phyloP scores from a whole-genome alignment of 2,797 vertebrate species.

The Scolopax rusticola region DNA sequence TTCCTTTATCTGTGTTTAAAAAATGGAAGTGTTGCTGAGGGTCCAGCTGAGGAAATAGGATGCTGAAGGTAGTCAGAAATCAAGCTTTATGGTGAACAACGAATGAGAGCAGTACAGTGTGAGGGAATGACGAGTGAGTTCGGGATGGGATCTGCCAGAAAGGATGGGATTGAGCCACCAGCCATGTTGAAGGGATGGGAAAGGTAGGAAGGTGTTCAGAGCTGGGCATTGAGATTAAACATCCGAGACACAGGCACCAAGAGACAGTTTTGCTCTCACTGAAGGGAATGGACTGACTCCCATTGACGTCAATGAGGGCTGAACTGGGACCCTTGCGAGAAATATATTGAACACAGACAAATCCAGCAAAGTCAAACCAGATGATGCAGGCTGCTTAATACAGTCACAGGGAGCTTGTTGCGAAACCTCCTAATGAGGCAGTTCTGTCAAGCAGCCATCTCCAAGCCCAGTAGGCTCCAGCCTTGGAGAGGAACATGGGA shows the following conservation, averaged over 20 bases:
- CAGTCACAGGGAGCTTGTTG: conserved; percentile 67
- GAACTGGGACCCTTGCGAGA: conserved; percentile 69
- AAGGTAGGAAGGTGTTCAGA: conserved; percentile 35
- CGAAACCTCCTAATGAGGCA: conserved; percentile 51
- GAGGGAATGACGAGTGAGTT: neutral
- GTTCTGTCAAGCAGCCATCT: conserved; percentile 61
- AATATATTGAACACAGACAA: conserved; percentile 76
- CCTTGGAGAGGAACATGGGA: conserved; percentile 29
- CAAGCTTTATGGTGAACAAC: neutral
- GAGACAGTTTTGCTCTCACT: conserved; percentile 57
- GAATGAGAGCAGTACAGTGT: neutral
- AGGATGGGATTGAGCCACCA: neutral
- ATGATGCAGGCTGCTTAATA: conserved; percentile 64
- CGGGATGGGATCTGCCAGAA: neutral
- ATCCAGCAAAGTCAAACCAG: conserved; percentile 72
- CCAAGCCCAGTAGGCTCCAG: conserved; percentile 41
- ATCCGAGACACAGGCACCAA: conserved; percentile 36
- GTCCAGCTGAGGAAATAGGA: neutral
- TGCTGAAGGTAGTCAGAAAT: neutral
- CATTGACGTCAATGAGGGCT: conserved; percentile 74
- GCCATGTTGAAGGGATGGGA: neutral
- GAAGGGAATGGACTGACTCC: conserved; percentile 66
- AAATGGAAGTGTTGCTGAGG: neutral
- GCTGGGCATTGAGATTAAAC: conserved; percentile 28
- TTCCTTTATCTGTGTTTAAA: neutral